Evolutionary conservation across 2,797 vertebrate genomes (phyloP), one percentile per base, ranked within the genome.

Genomic region (Karalla daura): DNA sequence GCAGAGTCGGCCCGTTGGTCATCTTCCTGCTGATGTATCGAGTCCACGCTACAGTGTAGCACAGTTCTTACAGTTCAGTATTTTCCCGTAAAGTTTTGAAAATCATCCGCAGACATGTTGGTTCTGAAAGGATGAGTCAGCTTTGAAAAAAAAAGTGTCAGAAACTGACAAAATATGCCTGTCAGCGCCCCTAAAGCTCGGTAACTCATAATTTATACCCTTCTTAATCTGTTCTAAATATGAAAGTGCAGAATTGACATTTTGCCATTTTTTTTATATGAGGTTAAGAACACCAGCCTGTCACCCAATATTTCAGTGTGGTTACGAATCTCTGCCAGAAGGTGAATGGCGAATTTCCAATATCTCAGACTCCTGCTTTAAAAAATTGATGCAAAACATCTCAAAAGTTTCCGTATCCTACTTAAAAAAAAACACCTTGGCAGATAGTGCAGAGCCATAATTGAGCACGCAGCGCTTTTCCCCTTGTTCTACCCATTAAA

Each of bases 381-480:
- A 51, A 58, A 51, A 58, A 28, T 32, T 3, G 5, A 35, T 12
- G 30, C 15, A 23, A 10, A 15, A 17, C 25, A n/a, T 14, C 20
- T n/a, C 6, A 14, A 46, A 58, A 17, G 37, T 21, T 40, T 61
- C 7, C 9, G 33, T 9, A 30, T 14, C 20, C 12, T 51, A n/a
- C n/a, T 59, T 33, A 54, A n/a, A 23, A 18, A 32, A 24, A 43
- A 49, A 27, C n/a, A 43, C 36, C 18, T 58, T 11, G 8, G 25
- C 23, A 21, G 23, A 13, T 55, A n/a, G 24, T 39, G 28, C 58
- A 44, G 54, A 18, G 41, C 32, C 40, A 27, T 27, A 63, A 65
- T 58, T 44, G 21, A 64, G 20, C 51, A 43, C 40, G n/a, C 12
- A n/a, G 50, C 30, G 50, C 15, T 18, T 53, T n/a, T 43, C n/a